phyloP scores from a whole-genome alignment of 2,113 vertebrate genomes.

The Danionella cerebrum region DNA sequence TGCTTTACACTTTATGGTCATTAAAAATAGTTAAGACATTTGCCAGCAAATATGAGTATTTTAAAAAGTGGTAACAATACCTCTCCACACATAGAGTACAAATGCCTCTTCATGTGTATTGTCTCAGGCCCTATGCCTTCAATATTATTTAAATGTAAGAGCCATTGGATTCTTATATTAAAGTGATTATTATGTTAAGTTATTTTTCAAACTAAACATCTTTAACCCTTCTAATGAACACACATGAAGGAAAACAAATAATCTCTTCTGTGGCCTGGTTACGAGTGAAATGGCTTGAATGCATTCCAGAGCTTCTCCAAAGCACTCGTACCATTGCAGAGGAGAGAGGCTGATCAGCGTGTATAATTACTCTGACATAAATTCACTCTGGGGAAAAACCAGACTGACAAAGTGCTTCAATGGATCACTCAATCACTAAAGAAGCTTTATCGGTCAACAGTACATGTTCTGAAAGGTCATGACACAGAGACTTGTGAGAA shows the following conservation, averaged over 20 bases:
- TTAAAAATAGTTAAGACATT: too few relatives aligned
- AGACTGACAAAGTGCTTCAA: not conserved
- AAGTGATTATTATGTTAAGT: too few relatives aligned
- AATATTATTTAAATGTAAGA: too few relatives aligned
- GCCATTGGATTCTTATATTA: too few relatives aligned
- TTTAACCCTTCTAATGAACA: not conserved
- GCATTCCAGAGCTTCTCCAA: not conserved
- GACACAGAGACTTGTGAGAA: not conserved
- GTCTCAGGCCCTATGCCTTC: too few relatives aligned
- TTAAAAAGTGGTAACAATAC: too few relatives aligned
- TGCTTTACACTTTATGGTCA: too few relatives aligned
- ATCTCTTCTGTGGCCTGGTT: not conserved
- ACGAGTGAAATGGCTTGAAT: not conserved
- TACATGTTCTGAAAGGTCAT: not conserved
- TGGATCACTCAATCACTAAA: constrained; percentile 1
- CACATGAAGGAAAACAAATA: not conserved
- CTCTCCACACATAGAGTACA: too few relatives aligned
- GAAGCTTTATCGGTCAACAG: not conserved
- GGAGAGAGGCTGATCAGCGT: not conserved
- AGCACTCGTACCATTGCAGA: constrained; percentile 7
- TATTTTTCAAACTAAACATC: not conserved
- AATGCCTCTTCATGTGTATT: too few relatives aligned
- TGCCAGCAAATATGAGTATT: too few relatives aligned
- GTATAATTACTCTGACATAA: constrained; percentile 2
- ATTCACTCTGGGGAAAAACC: not conserved